These are phyloP conservation scores for Rhynchophorus ferrugineus DNA, from an alignment of 1,140 invertebrate genomes.

Conservation along the genomic window DNA sequence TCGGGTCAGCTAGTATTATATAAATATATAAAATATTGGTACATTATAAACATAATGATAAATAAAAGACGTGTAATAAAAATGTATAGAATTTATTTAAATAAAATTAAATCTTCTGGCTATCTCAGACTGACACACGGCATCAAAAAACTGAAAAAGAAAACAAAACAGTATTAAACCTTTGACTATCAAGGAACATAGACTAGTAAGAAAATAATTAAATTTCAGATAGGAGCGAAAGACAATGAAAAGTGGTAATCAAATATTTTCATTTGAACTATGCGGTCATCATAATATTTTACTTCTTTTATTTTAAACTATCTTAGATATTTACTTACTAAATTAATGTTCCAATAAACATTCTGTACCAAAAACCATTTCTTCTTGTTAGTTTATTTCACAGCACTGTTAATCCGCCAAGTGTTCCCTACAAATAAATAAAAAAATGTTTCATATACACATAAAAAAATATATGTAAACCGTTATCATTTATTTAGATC, in stretches of 20 bases:
- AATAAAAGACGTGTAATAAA: too few relatives aligned
- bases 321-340: neutral
- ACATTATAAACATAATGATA: too few relatives aligned
- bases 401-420: neutral
- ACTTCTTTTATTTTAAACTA: neutral
- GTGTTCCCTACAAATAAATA: neutral
- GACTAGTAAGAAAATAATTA: too few relatives aligned
- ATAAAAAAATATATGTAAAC: neutral
- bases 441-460: neutral
- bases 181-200: too few relatives aligned
- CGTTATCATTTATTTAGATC: neutral
- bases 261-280: neutral
- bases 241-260: neutral
- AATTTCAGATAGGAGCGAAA: neutral
- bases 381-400: neutral
- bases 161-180: too few relatives aligned
- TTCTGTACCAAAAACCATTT: neutral
- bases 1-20: too few relatives aligned
- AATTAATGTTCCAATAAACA: neutral
- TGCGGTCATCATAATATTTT: neutral
- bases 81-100: too few relatives aligned
- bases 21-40: too few relatives aligned
- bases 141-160: too few relatives aligned
- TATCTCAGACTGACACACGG: too few relatives aligned
- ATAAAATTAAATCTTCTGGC: too few relatives aligned